Conservation (phyloP, 2,888 invertebrate genomes). For the Cyrtodaria siliqua region DNA sequence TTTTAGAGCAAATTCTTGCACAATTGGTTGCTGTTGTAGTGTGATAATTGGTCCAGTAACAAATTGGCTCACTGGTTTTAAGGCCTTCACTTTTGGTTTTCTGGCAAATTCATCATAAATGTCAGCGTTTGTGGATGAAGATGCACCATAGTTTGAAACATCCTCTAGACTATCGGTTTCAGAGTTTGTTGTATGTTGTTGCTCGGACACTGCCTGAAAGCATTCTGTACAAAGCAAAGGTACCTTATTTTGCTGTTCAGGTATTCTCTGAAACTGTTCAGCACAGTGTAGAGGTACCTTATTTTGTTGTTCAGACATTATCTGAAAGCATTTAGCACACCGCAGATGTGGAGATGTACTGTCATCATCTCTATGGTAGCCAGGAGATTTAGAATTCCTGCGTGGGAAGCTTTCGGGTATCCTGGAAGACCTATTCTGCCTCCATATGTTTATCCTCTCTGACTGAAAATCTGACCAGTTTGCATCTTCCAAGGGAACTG, state of each 20-base stretch:
- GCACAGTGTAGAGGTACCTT: too few species aligned
- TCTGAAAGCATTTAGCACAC: too few species aligned
- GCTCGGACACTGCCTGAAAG: too few species aligned
- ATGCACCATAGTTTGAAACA: conserved; percentile 47
- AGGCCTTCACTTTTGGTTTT: conserved; percentile 34
- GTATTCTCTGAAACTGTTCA: background rate
- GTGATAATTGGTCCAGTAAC: conserved; percentile 12
- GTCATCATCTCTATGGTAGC: background rate
- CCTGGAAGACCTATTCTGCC: conserved; percentile 2
- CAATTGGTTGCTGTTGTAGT: too few species aligned
- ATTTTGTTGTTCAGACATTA: too few species aligned
- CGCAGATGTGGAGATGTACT: too few species aligned
- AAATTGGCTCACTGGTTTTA: conserved; percentile 7
- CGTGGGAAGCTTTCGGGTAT: background rate
- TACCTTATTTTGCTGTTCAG: too few species aligned
- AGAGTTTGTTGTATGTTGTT: too few species aligned
- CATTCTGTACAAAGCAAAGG: too few species aligned
- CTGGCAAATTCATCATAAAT: conserved; percentile 64
- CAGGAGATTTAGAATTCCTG: conserved; percentile 19
- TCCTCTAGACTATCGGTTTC: background rate
- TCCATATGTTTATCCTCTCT: conserved; percentile 42
- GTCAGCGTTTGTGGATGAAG: conserved; percentile 56
- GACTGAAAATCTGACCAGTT: conserved; percentile 29
- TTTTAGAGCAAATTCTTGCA: too few species aligned
- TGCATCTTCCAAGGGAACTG: background rate